Conservation (phyloP, 2,888 invertebrate species). For the Sphaerophoria rueppellii region DNA sequence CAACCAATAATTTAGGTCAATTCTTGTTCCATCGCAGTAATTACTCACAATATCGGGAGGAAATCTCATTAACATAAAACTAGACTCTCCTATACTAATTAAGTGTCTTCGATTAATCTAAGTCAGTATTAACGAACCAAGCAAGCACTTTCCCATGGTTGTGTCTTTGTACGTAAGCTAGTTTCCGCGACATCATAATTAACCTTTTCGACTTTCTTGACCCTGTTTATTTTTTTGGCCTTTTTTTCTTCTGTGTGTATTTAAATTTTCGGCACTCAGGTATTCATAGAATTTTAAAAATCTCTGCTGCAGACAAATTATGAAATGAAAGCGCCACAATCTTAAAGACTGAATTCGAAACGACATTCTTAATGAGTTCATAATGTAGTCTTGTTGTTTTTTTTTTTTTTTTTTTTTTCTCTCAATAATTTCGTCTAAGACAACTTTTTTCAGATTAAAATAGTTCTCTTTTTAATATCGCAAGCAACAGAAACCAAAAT, state of each 20-base stretch:
- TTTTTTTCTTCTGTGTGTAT: not conserved
- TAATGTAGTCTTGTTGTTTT: too few species aligned
- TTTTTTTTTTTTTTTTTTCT: too few species aligned
- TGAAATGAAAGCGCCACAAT: constrained; percentile 13
- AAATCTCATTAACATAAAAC: constrained; percentile 55
- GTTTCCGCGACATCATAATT: constrained; percentile 14
- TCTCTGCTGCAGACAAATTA: not conserved
- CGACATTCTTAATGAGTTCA: too few species aligned
- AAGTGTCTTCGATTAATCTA: constrained; percentile 54
- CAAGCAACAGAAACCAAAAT: too few species aligned
- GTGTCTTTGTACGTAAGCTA: not conserved
- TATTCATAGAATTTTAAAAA: constrained; percentile 21
- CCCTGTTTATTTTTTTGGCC: constrained; percentile 26
- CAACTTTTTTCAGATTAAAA: too few species aligned
- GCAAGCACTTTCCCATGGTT: not conserved
- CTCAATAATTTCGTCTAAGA: too few species aligned
- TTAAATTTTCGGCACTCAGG: not conserved
- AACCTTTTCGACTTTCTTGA: constrained; percentile 32
- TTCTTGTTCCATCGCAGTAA: constrained; percentile 43
- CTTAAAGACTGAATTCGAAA: not conserved
- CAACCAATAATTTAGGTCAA: constrained; percentile 56
- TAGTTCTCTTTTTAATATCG: too few species aligned
- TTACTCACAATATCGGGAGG: constrained; percentile 35
- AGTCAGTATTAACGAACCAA: constrained; percentile 30
- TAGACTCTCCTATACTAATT: constrained; percentile 24